Conservation (phyloP, 2,113 vertebrate species). For the Bagarius yarrelli region DNA sequence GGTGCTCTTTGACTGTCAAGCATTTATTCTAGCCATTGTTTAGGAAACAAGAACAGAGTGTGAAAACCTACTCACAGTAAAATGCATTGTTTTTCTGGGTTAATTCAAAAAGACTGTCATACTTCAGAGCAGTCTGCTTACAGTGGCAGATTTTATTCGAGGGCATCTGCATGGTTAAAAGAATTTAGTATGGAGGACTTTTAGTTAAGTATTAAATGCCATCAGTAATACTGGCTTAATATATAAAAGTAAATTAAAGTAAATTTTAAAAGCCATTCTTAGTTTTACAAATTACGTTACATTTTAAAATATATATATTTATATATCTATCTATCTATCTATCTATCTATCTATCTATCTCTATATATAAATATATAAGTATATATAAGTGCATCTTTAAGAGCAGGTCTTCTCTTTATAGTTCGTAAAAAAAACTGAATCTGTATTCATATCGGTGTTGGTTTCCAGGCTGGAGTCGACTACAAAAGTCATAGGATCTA, state of each 20-base stretch:
- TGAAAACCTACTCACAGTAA: neutral
- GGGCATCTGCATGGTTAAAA: neutral
- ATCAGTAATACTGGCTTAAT: no score
- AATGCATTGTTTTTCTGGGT: neutral
- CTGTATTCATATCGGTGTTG: no score
- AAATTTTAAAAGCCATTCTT: no score
- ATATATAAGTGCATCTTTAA: no score
- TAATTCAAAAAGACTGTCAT: neutral
- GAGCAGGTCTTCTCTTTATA: no score
- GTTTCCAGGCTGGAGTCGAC: no score
- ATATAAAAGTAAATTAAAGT: no score
- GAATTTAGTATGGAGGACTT: neutral
- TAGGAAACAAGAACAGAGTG: neutral
- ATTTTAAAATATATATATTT: neutral
- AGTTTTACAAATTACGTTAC: neutral
- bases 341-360: no score
- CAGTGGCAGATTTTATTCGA: neutral
- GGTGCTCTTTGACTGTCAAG: constrained; percentile 28
- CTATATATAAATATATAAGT: no score
- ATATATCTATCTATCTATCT: no score
- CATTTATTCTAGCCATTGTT: constrained; percentile 22
- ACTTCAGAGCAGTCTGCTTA: neutral
- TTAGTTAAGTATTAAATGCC: neutral
- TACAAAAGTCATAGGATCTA: no score
- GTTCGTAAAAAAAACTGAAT: no score